These are phyloP conservation scores for Frieseomelitta varia DNA, from an alignment of 1,140 invertebrate species.

Conservation along the genomic window DNA sequence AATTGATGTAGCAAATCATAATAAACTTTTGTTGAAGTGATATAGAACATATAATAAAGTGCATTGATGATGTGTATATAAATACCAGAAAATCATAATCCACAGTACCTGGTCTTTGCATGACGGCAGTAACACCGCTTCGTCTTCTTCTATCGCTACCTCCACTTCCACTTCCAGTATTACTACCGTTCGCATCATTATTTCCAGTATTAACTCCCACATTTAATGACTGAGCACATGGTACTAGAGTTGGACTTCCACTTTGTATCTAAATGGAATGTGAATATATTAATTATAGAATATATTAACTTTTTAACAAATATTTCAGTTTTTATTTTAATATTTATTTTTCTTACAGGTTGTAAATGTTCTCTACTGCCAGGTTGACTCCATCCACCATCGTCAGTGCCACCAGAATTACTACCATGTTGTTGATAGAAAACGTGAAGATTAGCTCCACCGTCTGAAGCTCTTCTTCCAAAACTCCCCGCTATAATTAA, in stretches of 20 bases:
- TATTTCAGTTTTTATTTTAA: neutral
- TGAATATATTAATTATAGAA: neutral
- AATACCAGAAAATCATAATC: slow-evolving; percentile 39
- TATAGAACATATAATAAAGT: slow-evolving; percentile 37
- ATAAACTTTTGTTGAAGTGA: slow-evolving; percentile 24
- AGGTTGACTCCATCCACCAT: slow-evolving; percentile 85
- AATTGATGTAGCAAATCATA: slow-evolving; percentile 37
- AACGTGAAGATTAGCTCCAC: slow-evolving; percentile 95
- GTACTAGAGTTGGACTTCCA: slow-evolving; percentile 82
- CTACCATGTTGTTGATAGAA: slow-evolving; percentile 85
- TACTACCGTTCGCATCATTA: slow-evolving; percentile 77
- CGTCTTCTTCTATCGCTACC: slow-evolving; percentile 86
- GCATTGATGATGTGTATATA: slow-evolving; percentile 24
- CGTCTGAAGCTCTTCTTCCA: slow-evolving; percentile 96
- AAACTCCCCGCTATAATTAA: slow-evolving; percentile 87
- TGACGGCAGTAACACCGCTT: slow-evolving; percentile 91
- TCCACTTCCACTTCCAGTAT: slow-evolving; percentile 77
- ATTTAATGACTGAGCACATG: slow-evolving; percentile 79
- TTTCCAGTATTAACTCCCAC: slow-evolving; percentile 76
- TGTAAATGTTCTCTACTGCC: slow-evolving; percentile 85
- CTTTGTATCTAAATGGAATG: slow-evolving; percentile 71
- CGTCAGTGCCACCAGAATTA: slow-evolving; percentile 78
- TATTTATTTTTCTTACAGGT: slow-evolving; percentile 72
- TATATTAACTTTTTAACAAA: neutral
- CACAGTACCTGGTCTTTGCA: slow-evolving; percentile 90